Percentiles rank a stretch among this genome's conserved stretches.
phyloP scores from a whole-genome alignment of 2,888 invertebrate species.

The Meandrusa payeni region DNA sequence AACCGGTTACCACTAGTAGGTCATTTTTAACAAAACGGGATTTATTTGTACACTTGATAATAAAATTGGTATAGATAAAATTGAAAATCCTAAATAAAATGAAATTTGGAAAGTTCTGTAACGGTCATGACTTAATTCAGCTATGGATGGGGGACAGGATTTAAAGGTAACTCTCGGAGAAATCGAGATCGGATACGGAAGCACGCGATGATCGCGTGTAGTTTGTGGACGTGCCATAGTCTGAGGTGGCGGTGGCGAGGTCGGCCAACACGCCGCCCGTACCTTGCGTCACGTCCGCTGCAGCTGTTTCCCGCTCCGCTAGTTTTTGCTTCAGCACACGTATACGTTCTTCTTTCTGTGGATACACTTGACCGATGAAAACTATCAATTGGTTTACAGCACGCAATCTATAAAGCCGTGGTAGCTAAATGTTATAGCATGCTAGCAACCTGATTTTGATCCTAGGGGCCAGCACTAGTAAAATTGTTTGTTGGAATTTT shows the following conservation, averaged over 20 bases:
- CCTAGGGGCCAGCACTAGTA: too few species aligned
- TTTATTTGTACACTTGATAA: too few species aligned
- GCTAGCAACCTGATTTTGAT: too few species aligned
- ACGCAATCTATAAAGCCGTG: too few species aligned
- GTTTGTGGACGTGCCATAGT: conserved; percentile 88
- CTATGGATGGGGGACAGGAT: conserved; percentile 24
- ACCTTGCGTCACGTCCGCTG: conserved; percentile 84
- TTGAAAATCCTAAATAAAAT: too few species aligned
- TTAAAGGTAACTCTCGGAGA: conserved; percentile 93
- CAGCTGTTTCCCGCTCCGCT: conserved; percentile 87
- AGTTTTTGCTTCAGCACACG: conserved; percentile 89
- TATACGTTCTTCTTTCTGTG: conserved; percentile 92
- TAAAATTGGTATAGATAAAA: too few species aligned
- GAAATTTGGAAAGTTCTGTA: not conserved
- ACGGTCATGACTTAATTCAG: conserved; percentile 13
- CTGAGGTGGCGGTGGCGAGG: conserved; percentile 89
- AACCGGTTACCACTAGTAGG: too few species aligned
- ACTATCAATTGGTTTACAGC: too few species aligned
- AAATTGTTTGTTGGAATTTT: too few species aligned
- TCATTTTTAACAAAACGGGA: too few species aligned
- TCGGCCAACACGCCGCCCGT: conserved; percentile 86
- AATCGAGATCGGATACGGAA: conserved; percentile 93
- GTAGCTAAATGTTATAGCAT: too few species aligned
- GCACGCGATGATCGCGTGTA: conserved; percentile 91
- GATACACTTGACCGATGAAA: not conserved